Percentiles rank a stretch among this genome's conserved stretches.
Conservation (phyloP, 2,888 invertebrate species). For the Busseola fusca region DNA sequence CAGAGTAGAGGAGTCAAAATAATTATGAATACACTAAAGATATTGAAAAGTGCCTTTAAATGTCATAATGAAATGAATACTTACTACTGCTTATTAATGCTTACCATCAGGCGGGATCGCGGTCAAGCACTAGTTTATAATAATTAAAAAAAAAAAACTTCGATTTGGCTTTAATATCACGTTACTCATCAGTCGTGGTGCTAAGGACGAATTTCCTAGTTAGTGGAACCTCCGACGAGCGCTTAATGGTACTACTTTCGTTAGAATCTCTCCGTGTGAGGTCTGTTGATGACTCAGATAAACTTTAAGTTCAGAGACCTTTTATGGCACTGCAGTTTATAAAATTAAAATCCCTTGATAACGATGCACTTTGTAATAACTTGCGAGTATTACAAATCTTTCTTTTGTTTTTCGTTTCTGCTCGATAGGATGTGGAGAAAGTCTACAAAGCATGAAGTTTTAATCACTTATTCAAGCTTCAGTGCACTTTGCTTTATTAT, state of each 20-base stretch:
- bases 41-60: too few species aligned
- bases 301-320: conserved; percentile 39
- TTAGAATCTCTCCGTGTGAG: conserved; percentile 51
- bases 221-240: neutral
- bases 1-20: neutral
- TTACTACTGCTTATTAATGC: too few species aligned
- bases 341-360: conserved; percentile 42
- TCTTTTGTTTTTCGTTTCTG: neutral
- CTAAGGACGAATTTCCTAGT: neutral
- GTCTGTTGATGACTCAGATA: conserved; percentile 51
- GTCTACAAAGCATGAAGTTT: neutral
- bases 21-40: neutral
- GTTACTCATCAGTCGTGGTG: too few species aligned
- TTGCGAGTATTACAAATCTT: neutral
- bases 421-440: neutral
- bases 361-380: conserved; percentile 32
- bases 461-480: neutral
- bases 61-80: too few species aligned
- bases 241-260: conserved; percentile 7
- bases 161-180: too few species aligned
- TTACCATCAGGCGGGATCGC: too few species aligned
- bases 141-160: too few species aligned
- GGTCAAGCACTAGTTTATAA: too few species aligned
- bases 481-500: neutral
- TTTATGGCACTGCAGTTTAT: conserved; percentile 44